Percentiles rank a stretch among this genome's conserved stretches.
These are phyloP conservation scores for Neoarius graeffei DNA, from an alignment of 2,113 vertebrate genomes.

Conservation along the genomic window DNA sequence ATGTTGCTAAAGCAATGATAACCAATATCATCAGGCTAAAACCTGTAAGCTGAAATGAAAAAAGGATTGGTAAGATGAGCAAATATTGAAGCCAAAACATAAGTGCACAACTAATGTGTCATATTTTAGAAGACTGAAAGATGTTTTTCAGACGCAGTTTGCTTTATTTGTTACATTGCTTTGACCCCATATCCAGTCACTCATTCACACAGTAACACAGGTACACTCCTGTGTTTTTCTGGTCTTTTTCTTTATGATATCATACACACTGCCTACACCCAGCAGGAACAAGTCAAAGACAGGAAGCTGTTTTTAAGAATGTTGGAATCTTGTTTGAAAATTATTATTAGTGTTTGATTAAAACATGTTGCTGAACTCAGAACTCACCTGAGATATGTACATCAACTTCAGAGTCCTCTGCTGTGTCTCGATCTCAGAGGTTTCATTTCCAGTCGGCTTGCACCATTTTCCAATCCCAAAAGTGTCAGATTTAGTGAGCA, in stretches of 20 bases:
- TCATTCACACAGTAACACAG: no score
- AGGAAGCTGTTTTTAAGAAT: no score
- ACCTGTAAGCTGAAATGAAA: background rate
- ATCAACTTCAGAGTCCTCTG: background rate
- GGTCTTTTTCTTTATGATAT: no score
- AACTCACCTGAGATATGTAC: background rate
- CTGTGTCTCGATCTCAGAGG: background rate
- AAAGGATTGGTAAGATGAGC: background rate
- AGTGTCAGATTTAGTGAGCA: no score
- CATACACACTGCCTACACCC: no score
- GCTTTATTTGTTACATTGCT: background rate
- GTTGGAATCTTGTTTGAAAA: background rate
- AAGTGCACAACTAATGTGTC: no score
- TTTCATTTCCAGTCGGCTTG: no score
- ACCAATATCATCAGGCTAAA: background rate
- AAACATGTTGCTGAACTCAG: background rate
- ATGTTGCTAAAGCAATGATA: fast-evolving
- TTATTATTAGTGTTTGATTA: no score
- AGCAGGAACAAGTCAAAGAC: no score
- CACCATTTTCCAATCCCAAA: no score
- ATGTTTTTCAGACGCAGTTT: background rate
- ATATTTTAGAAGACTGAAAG: background rate
- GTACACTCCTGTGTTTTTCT: no score
- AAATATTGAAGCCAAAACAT: background rate
- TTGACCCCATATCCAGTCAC: no score